Conservation (phyloP, 2,113 vertebrate genomes). For the Vulpes ferrilata region DNA sequence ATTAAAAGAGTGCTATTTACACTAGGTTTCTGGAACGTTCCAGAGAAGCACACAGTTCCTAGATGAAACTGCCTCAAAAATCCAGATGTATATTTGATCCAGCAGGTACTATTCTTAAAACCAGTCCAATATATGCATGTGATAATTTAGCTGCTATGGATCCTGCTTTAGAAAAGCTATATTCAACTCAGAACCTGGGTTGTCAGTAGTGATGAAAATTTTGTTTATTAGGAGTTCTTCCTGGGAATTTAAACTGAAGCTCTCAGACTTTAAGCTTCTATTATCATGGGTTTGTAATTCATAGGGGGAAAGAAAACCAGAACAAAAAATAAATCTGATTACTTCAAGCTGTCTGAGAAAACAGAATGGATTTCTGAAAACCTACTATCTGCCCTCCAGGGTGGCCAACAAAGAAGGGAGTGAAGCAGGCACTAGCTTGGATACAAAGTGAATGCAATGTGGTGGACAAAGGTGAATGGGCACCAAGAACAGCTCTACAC, state of each 20-base stretch:
- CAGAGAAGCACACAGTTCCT: conserved; percentile 54
- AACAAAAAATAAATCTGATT: neutral
- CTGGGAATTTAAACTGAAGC: neutral
- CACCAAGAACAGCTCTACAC: neutral
- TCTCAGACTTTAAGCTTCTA: conserved; percentile 35
- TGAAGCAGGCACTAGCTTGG: neutral
- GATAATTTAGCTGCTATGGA: neutral
- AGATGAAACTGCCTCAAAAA: conserved; percentile 1
- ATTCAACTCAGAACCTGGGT: neutral
- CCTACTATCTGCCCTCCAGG: conserved; percentile 18
- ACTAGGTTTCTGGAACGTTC: conserved; percentile 35
- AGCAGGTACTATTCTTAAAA: neutral
- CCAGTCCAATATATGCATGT: neutral
- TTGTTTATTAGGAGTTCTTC: neutral
- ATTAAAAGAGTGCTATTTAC: conserved; percentile 37
- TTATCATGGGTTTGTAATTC: neutral
- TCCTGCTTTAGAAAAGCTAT: conserved; percentile 16
- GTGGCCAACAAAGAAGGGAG: neutral
- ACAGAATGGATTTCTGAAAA: conserved; percentile 38
- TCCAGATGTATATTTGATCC: neutral
- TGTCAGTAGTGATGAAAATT: neutral
- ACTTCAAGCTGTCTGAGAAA: conserved; percentile 13
- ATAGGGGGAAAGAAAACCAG: neutral
- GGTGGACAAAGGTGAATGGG: neutral
- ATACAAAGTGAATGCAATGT: accelerated